phyloP scores from a whole-genome alignment of 2,113 vertebrate species.

The Phoenicopterus ruber region DNA sequence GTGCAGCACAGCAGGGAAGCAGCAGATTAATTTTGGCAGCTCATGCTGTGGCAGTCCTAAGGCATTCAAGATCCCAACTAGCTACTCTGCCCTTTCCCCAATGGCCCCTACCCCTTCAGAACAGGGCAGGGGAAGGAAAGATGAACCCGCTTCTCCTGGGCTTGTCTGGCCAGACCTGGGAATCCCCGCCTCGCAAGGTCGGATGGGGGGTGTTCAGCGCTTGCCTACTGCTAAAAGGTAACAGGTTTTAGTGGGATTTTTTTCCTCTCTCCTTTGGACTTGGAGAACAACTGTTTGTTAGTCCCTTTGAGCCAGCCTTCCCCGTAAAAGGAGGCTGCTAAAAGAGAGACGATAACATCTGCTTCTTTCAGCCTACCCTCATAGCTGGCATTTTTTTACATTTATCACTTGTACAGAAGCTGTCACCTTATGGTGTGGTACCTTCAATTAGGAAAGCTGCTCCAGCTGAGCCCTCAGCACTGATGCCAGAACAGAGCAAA shows the following conservation, averaged over 20 bases:
- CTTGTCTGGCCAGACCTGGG: neutral
- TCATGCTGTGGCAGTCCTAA: neutral
- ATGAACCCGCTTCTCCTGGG: neutral
- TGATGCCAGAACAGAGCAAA: neutral
- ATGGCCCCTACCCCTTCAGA: neutral
- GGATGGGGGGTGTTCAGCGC: neutral
- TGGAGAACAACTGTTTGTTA: neutral
- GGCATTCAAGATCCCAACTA: neutral
- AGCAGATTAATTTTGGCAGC: neutral
- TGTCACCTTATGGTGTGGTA: neutral
- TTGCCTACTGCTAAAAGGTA: neutral
- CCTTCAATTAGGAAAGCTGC: neutral
- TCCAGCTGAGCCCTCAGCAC: neutral
- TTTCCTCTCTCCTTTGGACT: neutral
- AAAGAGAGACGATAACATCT: neutral
- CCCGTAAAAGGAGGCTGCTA: neutral
- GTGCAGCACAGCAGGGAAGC: neutral
- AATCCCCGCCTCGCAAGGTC: rapidly evolving
- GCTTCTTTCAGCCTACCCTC: neutral
- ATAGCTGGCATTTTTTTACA: neutral
- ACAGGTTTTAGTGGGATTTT: neutral
- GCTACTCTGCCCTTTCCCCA: neutral
- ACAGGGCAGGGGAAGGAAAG: neutral
- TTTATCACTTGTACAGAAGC: neutral
- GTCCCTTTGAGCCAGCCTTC: neutral